Conservation (phyloP, 2,113 vertebrate genomes). For the Apus apus region DNA sequence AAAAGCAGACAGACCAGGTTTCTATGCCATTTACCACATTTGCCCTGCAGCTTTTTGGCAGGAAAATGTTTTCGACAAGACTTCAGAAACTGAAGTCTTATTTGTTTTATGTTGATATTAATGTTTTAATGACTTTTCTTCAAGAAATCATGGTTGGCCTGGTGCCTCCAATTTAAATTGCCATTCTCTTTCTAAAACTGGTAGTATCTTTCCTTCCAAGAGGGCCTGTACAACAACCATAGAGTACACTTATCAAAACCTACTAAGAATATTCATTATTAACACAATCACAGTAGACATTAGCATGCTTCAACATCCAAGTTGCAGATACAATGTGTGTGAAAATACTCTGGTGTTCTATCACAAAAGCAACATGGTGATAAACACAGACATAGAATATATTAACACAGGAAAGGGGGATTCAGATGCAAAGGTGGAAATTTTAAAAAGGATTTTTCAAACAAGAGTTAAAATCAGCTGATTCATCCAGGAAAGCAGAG, state of each 20-base stretch:
- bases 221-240: not conserved
- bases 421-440: not conserved
- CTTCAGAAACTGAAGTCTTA: conserved; percentile 5
- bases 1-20: not conserved
- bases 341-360: not conserved
- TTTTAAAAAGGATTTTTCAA: not conserved
- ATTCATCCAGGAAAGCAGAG: not conserved
- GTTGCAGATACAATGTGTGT: not conserved
- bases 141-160: not conserved
- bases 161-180: not conserved
- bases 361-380: not conserved
- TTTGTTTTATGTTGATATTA: conserved; percentile 17
- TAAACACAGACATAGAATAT: not conserved
- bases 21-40: conserved; percentile 4
- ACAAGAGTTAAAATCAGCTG: not conserved
- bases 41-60: conserved; percentile 40
- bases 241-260: not conserved
- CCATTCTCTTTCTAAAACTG: not conserved
- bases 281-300: not conserved
- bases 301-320: not conserved
- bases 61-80: not conserved
- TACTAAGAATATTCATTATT: not conserved
- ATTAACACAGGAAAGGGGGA: not conserved
- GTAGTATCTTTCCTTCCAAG: not conserved
- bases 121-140: conserved; percentile 8